phyloP scores from a whole-genome alignment of 1,140 invertebrate species.

The Temnothorax curvispinosus region DNA sequence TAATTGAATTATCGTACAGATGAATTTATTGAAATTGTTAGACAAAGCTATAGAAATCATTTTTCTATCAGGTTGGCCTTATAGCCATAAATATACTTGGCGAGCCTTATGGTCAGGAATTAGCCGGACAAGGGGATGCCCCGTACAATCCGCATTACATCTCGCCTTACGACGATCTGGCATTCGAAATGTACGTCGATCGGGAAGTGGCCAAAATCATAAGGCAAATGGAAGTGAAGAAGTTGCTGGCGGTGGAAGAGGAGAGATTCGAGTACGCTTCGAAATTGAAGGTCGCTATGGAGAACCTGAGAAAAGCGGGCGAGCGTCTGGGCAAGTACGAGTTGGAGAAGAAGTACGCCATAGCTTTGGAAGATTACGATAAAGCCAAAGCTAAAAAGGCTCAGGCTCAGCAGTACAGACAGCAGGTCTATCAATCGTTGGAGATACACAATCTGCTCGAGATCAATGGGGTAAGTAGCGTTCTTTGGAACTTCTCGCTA shows the following conservation, averaged over 20 bases:
- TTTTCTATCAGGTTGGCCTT: constrained; percentile 87
- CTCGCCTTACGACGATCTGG: constrained; percentile 97
- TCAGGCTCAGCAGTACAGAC: constrained; percentile 93
- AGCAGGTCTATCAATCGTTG: constrained; percentile 90
- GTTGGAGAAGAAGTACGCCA: constrained; percentile 95
- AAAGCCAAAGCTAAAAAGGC: constrained; percentile 95
- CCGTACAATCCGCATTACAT: constrained; percentile 88
- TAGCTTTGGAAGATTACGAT: constrained; percentile 96
- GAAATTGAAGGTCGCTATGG: constrained; percentile 94
- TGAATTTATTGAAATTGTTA: not conserved
- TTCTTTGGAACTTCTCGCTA: not conserved
- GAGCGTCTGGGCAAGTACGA: constrained; percentile 96
- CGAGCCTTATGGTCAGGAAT: constrained; percentile 83
- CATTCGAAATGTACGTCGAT: constrained; percentile 99
- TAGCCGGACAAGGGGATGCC: constrained; percentile 80
- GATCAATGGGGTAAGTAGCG: constrained; percentile 88
- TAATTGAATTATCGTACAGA: not conserved
- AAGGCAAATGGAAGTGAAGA: constrained; percentile 94
- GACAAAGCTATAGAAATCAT: not conserved
- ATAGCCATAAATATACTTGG: constrained; percentile 93
- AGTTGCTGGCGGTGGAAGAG: constrained; percentile 93
- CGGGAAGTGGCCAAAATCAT: constrained; percentile 96
- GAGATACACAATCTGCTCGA: constrained; percentile 93
- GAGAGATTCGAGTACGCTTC: constrained; percentile 97
- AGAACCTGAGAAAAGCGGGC: constrained; percentile 92